These are phyloP conservation scores for Altica lythri DNA, from an alignment of 2,888 invertebrate species.

Conservation along the genomic window DNA sequence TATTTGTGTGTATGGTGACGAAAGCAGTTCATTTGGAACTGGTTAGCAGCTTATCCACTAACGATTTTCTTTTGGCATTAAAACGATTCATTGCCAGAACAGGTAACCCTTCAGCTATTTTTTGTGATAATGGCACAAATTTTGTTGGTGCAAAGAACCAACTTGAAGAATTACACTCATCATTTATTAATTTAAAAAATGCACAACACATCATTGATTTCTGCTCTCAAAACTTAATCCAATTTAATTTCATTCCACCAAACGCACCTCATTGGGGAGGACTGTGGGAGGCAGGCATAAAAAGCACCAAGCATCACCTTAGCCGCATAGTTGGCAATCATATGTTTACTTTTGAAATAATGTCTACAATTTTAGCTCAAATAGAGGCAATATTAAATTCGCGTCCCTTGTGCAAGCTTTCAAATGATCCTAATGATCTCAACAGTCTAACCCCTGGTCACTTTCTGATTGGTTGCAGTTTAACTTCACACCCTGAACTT, in stretches of 20 bases:
- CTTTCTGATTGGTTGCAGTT: conserved; percentile 2
- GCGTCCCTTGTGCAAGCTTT: background rate
- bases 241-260: background rate
- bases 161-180: too few relatives aligned
- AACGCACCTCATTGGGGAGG: background rate
- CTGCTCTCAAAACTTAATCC: too few relatives aligned
- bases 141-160: conserved; percentile 21
- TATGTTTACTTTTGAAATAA: conserved; percentile 1
- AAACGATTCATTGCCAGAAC: too few relatives aligned
- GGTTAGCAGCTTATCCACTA: too few relatives aligned
- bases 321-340: background rate
- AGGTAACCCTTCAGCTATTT: too few relatives aligned
- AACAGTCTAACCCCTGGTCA: conserved; percentile 1
- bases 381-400: conserved; percentile 9
- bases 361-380: conserved; percentile 1
- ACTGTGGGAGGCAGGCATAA: too few relatives aligned
- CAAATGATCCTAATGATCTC: conserved; percentile 7
- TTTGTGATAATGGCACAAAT: conserved; percentile 19
- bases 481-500: conserved; percentile 2
- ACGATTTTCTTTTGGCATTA: too few relatives aligned
- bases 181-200: conserved; percentile 31
- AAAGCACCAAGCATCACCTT: too few relatives aligned
- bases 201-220: conserved; percentile 29
- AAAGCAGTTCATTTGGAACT: conserved; percentile 36
- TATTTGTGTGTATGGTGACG: conserved; percentile 37